phyloP scores from a whole-genome alignment of 1,140 invertebrate genomes.

The Ganaspis sp. region DNA sequence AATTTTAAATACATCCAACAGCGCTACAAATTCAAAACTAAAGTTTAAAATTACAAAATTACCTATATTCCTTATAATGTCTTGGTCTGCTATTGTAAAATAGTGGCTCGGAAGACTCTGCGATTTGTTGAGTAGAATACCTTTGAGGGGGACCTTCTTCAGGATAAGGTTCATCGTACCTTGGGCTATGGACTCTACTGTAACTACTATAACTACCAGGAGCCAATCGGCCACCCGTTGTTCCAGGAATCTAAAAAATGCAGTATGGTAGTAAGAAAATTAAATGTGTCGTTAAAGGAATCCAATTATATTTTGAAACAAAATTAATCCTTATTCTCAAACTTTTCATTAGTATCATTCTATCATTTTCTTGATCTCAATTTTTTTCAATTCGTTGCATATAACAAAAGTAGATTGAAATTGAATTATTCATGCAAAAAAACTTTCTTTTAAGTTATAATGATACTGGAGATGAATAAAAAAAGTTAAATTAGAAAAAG shows the following conservation, averaged over 20 bases:
- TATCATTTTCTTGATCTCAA: not conserved
- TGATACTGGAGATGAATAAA: no score
- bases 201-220: constrained; percentile 72
- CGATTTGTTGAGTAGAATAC: constrained; percentile 69
- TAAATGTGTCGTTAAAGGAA: no score
- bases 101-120: constrained; percentile 84
- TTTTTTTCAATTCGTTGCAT: no score
- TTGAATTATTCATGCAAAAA: no score
- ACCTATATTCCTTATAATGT: constrained; percentile 78
- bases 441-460: no score
- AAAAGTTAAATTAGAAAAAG: not conserved
- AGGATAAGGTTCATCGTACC: constrained; percentile 75
- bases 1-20: no score
- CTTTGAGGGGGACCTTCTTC: constrained; percentile 77
- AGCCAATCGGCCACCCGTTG: constrained; percentile 62
- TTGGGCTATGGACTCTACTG: constrained; percentile 71
- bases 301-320: no score
- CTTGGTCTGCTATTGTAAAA: constrained; percentile 93
- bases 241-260: constrained; percentile 66
- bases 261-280: no score
- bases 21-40: not conserved
- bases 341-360: not conserved
- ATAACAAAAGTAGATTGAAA: no score
- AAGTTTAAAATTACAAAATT: constrained; percentile 36
- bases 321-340: not conserved